Base-by-base conservation (phyloP, 1,140 invertebrate genomes). In the Drosophila neocordata region DNA sequence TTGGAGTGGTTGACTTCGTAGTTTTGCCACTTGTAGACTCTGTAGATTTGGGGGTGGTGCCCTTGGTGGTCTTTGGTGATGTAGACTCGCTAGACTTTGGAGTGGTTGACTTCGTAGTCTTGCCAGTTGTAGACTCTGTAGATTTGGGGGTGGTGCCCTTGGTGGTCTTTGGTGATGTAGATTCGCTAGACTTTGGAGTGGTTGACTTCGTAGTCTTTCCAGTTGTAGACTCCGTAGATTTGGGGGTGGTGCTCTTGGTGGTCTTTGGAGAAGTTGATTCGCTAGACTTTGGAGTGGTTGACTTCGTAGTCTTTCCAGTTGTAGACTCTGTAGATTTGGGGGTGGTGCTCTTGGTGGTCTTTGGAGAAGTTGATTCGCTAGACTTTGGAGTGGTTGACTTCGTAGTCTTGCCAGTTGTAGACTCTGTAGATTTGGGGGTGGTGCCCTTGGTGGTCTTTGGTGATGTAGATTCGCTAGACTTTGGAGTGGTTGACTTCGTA, bases 61-160 rank as follows among this genome's bases (percentile, higher is more conserved):
- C 22, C 48, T 56, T 20, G 13, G 55, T 57, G 55, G 61, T 64
- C 4, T 48, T 64, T 1, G 51, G 61, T 0, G 38, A 48, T n/a
- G 63, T 65, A 11, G 22, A 15, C 15, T 57, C 53, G n/a, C 53
- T 55, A 2, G 62, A 24, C 4, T 55, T 41, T 6, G 20, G 12
- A 2, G 51, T 55, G 2, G 61, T 63, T 38, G 20, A 3, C 7
- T 37, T 38, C 13, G 63, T 57, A 9, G 63, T 38, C 13, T 55
- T 55, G 6, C 15, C 51, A 38, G 61, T 64, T 13, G 61, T 64
- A 1, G 61, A 37, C 18, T 64, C 62, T 3, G 62, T 55, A 7
- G 62, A 52, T 4, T 64, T 64, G 6, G 22, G 3, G 2, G 48
- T 51, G 1, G 48, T 51, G 3, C n/a, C 7, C 1, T 22, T 64